phyloP scores from a whole-genome alignment of 2,113 vertebrate genomes.

The Dipodomys spectabilis region DNA sequence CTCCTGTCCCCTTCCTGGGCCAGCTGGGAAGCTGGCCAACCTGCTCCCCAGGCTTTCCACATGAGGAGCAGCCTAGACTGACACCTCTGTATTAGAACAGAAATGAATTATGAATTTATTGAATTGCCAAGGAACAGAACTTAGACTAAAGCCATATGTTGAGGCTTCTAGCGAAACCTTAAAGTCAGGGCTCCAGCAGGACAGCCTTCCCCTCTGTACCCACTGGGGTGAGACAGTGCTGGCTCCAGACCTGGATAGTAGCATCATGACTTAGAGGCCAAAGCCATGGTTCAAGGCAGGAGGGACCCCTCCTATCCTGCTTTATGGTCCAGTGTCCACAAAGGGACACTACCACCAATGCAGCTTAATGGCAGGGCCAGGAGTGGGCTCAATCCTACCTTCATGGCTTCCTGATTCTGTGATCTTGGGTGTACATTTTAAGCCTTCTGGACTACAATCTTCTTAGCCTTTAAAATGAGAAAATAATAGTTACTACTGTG shows the following conservation, averaged over 20 bases:
- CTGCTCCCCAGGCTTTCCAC: background rate
- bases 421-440: background rate
- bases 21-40: background rate
- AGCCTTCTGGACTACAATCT: background rate
- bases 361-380: background rate
- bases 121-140: constrained; percentile 5
- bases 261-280: background rate
- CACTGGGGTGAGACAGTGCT: background rate
- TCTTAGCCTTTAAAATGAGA: background rate
- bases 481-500: background rate
- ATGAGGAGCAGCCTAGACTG: constrained; percentile 10
- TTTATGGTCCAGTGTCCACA: background rate
- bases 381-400: background rate
- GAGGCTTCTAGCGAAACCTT: background rate
- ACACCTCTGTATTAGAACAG: constrained; percentile 7
- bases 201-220: background rate
- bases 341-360: background rate
- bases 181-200: background rate
- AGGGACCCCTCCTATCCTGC: background rate
- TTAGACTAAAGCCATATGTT: background rate
- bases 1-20: background rate
- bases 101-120: background rate
- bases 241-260: background rate
- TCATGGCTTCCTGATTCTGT: background rate
- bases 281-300: background rate